Evolutionary conservation across 2,888 invertebrate genomes (phyloP).

Genomic region (Cinara cedri): DNA sequence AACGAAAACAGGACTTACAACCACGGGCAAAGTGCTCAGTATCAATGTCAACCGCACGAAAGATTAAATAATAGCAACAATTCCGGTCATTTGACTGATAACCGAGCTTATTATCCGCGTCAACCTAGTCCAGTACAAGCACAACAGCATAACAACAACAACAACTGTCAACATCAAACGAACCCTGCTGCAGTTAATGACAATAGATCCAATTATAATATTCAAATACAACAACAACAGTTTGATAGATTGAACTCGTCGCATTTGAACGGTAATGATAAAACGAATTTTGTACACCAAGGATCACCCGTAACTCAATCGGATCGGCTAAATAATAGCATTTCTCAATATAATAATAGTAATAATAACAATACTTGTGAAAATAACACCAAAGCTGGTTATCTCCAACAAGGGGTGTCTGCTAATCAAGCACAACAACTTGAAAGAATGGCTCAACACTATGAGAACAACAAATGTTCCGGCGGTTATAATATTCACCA

Average conservation of each 20-base stretch:
- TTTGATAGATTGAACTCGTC: conserved; percentile 11
- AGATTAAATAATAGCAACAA: conserved; percentile 15
- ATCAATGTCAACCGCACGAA: conserved; percentile 36
- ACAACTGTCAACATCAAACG: conserved; percentile 9
- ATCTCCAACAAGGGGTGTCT: conserved; percentile 24
- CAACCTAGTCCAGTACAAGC: conserved; percentile 39
- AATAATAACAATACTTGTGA: background rate
- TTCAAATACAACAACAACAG: conserved; percentile 35
- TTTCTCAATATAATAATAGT: background rate
- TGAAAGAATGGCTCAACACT: conserved; percentile 53
- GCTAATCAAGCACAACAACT: conserved; percentile 52
- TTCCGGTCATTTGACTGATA: background rate
- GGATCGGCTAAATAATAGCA: background rate
- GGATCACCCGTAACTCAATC: conserved; percentile 17
- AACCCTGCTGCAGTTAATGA: background rate
- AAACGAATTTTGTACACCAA: conserved; percentile 15
- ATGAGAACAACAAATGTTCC: conserved; percentile 20
- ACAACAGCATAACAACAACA: conserved; percentile 20
- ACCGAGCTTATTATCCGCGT: conserved; percentile 16
- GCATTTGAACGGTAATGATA: conserved; percentile 6
- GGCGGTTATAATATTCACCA: conserved; percentile 23
- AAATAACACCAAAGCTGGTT: conserved; percentile 38
- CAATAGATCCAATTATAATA: background rate
- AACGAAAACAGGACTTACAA: conserved; percentile 40
- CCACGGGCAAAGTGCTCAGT: background rate